Evolutionary conservation across 2,888 invertebrate genomes (phyloP).

Genomic region (Pollenia griseotomentosa): DNA sequence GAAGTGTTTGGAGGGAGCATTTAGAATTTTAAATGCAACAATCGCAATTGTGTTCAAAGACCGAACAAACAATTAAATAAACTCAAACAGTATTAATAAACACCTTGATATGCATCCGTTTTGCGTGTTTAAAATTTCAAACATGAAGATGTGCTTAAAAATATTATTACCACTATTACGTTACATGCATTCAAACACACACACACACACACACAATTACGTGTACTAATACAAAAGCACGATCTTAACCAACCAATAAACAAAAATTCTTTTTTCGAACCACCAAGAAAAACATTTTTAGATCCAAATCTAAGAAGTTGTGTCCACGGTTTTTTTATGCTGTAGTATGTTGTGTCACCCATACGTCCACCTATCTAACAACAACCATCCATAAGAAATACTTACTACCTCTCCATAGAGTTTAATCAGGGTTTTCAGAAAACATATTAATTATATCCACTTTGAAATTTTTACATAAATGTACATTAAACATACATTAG

Average conservation of each 20-base stretch:
- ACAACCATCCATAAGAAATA: constrained; percentile 7
- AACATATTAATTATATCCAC: too few species aligned
- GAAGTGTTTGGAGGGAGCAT: constrained; percentile 34
- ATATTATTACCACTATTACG: constrained; percentile 49
- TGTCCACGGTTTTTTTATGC: neutral
- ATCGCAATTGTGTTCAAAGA: constrained; percentile 26
- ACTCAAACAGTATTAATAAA: constrained; percentile 34
- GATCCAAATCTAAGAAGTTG: constrained; percentile 4
- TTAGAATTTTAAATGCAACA: constrained; percentile 50
- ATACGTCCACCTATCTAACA: constrained; percentile 29
- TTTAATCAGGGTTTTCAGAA: too few species aligned
- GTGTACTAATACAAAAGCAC: neutral
- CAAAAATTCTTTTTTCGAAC: neutral
- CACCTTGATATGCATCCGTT: constrained; percentile 68
- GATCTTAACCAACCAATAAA: neutral
- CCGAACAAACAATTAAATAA: constrained; percentile 10
- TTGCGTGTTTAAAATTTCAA: constrained; percentile 69
- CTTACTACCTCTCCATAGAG: too few species aligned
- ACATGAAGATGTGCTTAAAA: constrained; percentile 56
- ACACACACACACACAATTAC: neutral
- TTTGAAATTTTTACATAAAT: too few species aligned
- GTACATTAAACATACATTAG: too few species aligned
- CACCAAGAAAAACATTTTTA: constrained; percentile 21
- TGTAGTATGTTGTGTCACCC: constrained; percentile 44
- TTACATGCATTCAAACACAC: constrained; percentile 10